Conservation (phyloP, 30 jellyfish, hydroid and myxozoan species). For the Aurelia sp. region DNA sequence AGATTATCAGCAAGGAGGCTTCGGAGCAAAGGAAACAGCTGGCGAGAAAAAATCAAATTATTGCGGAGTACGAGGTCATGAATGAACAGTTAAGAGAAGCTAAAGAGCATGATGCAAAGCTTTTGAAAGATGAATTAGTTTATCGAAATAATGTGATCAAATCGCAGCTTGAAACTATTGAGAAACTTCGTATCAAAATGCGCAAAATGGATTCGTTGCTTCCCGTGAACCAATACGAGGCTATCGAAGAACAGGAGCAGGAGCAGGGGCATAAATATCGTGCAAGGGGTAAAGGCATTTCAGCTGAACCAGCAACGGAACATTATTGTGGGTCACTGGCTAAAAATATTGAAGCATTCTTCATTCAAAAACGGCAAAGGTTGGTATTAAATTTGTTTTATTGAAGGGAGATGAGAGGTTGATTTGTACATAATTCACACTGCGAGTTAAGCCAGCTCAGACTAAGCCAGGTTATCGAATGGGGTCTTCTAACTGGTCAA, state of each 20-base stretch:
- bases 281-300: constrained; percentile 66
- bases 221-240: constrained; percentile 67
- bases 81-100: neutral
- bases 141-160: constrained; percentile 63
- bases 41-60: constrained; percentile 51
- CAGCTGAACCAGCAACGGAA: constrained; percentile 72
- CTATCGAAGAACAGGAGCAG: constrained; percentile 7
- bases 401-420: too few relatives aligned
- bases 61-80: constrained; percentile 52
- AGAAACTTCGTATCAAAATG: constrained; percentile 45
- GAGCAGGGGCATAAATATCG: constrained; percentile 39
- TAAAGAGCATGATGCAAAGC: constrained; percentile 34
- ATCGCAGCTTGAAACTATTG: constrained; percentile 62
- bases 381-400: neutral
- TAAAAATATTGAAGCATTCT: constrained; percentile 48
- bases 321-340: constrained; percentile 9
- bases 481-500: too few relatives aligned
- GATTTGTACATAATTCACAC: too few relatives aligned
- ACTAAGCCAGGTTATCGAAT: too few relatives aligned
- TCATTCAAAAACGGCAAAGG: constrained; percentile 70
- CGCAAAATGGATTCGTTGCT: constrained; percentile 68
- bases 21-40: constrained; percentile 49
- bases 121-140: constrained; percentile 50
- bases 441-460: too few relatives aligned
- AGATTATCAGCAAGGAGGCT: constrained; percentile 56